These are phyloP conservation scores for Rhamnusium bicolor DNA, from an alignment of 2,888 invertebrate genomes.

Conservation along the genomic window DNA sequence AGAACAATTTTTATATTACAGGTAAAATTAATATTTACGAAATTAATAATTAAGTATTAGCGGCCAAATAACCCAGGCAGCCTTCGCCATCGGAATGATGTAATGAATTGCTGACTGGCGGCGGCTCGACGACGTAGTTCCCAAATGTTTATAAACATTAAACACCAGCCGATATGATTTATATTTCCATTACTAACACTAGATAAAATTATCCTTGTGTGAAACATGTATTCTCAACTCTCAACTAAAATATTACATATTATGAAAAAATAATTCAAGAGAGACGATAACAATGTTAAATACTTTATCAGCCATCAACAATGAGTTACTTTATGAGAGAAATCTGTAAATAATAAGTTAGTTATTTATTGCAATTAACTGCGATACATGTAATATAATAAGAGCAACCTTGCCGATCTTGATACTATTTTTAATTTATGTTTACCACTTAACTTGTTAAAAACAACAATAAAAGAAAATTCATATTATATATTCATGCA, in stretches of 20 bases:
- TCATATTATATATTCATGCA: conserved; percentile 15
- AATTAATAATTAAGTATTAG: too few species aligned
- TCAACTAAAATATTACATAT: neutral
- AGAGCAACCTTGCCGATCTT: conserved; percentile 52
- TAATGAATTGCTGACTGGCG: too few species aligned
- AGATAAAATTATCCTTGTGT: conserved; percentile 5
- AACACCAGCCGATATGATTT: too few species aligned
- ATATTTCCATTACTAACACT: too few species aligned
- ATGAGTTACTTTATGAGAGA: conserved; percentile 11
- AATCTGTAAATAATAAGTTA: conserved; percentile 49
- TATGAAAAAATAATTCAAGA: conserved; percentile 4
- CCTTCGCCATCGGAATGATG: too few species aligned
- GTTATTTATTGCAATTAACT: conserved; percentile 52
- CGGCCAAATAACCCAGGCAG: too few species aligned
- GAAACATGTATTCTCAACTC: neutral
- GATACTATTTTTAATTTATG: conserved; percentile 45
- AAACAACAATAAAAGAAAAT: conserved; percentile 41
- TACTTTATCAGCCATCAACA: conserved; percentile 14
- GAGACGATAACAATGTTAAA: neutral
- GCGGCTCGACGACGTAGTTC: too few species aligned
- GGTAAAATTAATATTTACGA: too few species aligned
- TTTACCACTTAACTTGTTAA: conserved; percentile 45
- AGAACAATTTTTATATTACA: too few species aligned
- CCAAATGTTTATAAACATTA: too few species aligned
- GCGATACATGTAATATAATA: conserved; percentile 49